These are phyloP conservation scores for Halcyon senegalensis DNA, from an alignment of 2,113 vertebrate species.

Conservation along the genomic window DNA sequence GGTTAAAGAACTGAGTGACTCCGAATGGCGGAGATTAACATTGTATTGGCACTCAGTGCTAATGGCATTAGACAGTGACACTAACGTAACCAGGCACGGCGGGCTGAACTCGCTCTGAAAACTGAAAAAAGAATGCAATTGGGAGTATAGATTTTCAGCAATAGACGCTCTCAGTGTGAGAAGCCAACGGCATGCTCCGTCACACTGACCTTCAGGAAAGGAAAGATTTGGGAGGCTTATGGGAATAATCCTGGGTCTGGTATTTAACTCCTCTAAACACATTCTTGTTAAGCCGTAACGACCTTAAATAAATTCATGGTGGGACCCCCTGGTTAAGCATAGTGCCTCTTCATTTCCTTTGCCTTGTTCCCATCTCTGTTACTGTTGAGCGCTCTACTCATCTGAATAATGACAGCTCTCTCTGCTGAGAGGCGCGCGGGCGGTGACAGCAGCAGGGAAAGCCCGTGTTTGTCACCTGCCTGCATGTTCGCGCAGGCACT, in stretches of 20 bases:
- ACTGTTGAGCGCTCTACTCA: not conserved
- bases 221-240: not conserved
- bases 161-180: not conserved
- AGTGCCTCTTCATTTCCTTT: not conserved
- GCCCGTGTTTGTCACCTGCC: not conserved
- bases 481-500: not conserved
- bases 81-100: not conserved
- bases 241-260: not conserved
- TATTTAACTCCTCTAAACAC: constrained; percentile 13
- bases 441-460: not conserved
- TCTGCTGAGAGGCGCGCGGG: not conserved
- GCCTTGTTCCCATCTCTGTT: not conserved
- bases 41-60: not conserved
- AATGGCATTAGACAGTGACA: not conserved
- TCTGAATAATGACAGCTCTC: not conserved
- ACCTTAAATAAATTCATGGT: not conserved
- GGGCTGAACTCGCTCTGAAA: not conserved
- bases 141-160: constrained; percentile 21
- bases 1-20: not conserved
- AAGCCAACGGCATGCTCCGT: not conserved
- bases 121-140: not conserved
- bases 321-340: not conserved
- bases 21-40: accelerated
- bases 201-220: constrained; percentile 38
- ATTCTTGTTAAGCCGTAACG: not conserved